Percentiles rank a stretch among this genome's conserved stretches.
phyloP scores from a whole-genome alignment of 1,140 invertebrate species.

The Aradophagus sp. region DNA sequence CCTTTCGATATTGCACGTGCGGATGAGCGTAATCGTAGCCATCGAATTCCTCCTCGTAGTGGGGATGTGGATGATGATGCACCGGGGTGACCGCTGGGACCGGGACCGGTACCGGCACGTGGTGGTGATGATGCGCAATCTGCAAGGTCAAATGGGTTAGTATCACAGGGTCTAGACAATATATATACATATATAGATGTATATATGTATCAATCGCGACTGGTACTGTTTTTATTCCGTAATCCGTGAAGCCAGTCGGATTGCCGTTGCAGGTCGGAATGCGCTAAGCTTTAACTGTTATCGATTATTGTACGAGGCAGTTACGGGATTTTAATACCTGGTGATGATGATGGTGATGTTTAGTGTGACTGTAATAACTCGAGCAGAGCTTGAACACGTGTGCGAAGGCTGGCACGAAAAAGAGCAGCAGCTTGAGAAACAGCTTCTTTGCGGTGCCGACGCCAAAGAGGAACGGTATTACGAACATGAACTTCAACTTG shows the following conservation, averaged over 20 bases:
- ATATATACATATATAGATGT: too few species aligned
- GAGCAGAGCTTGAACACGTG: conserved; percentile 89
- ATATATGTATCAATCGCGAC: conserved; percentile 20
- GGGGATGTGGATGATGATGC: conserved; percentile 54
- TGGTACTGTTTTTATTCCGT: conserved; percentile 18
- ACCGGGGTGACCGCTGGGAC: conserved; percentile 61
- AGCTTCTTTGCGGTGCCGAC: conserved; percentile 87
- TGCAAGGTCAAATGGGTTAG: conserved; percentile 59
- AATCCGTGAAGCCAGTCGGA: conserved; percentile 8
- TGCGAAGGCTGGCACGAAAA: conserved; percentile 86
- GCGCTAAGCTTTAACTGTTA: conserved; percentile 1
- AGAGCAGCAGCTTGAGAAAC: conserved; percentile 85
- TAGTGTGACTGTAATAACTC: conserved; percentile 85
- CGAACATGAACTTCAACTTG: conserved; percentile 84
- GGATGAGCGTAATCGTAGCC: conserved; percentile 69
- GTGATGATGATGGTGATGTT: conserved; percentile 87
- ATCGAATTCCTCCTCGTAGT: conserved; percentile 63
- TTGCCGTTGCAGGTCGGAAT: conserved; percentile 18
- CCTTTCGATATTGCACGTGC: conserved; percentile 70
- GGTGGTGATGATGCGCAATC: conserved; percentile 77
- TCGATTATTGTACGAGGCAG: conserved; percentile 5
- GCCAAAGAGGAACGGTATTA: conserved; percentile 83
- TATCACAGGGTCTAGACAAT: conserved; percentile 18
- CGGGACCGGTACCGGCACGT: conserved; percentile 75
- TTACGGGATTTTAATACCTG: conserved; percentile 36